These are phyloP conservation scores for Bufo bufo DNA, from an alignment of 2,113 vertebrate species.

Conservation along the genomic window DNA sequence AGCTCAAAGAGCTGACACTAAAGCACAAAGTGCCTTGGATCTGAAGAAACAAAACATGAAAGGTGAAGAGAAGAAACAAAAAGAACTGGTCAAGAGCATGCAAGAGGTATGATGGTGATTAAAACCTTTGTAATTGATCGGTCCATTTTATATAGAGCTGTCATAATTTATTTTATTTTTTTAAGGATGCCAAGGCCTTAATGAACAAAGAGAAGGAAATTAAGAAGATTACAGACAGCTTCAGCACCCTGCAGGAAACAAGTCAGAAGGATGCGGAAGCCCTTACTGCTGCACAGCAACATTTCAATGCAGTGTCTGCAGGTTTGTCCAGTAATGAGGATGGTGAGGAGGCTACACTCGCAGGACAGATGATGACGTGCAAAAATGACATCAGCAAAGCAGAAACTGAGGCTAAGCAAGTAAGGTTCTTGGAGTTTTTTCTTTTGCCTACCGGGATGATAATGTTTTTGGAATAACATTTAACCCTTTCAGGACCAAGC, in stretches of 20 bases:
- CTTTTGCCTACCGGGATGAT: too few species aligned
- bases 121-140: background rate
- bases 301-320: slow-evolving; percentile 88
- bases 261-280: slow-evolving; percentile 74
- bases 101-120: slow-evolving; percentile 76
- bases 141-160: background rate
- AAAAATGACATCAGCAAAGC: slow-evolving; percentile 94
- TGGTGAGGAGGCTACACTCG: slow-evolving; percentile 85
- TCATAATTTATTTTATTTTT: background rate
- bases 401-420: slow-evolving; percentile 91
- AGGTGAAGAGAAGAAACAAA: slow-evolving; percentile 81
- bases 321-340: slow-evolving; percentile 87
- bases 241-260: slow-evolving; percentile 76
- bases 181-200: slow-evolving; percentile 84
- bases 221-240: slow-evolving; percentile 72
- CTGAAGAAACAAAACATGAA: slow-evolving; percentile 87
- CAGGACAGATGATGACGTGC: slow-evolving; percentile 91
- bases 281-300: slow-evolving; percentile 82
- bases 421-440: slow-evolving; percentile 65
- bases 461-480: too few species aligned
- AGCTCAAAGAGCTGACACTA: slow-evolving; percentile 80
- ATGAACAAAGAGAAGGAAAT: slow-evolving; percentile 84
- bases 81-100: slow-evolving; percentile 83
- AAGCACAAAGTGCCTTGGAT: slow-evolving; percentile 85
- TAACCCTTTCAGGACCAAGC: too few species aligned